Percentiles rank a stretch among this genome's conserved stretches.
These are phyloP conservation scores for Mandrillus leucophaeus DNA, from an alignment of 2,113 vertebrate species.

Conservation along the genomic window DNA sequence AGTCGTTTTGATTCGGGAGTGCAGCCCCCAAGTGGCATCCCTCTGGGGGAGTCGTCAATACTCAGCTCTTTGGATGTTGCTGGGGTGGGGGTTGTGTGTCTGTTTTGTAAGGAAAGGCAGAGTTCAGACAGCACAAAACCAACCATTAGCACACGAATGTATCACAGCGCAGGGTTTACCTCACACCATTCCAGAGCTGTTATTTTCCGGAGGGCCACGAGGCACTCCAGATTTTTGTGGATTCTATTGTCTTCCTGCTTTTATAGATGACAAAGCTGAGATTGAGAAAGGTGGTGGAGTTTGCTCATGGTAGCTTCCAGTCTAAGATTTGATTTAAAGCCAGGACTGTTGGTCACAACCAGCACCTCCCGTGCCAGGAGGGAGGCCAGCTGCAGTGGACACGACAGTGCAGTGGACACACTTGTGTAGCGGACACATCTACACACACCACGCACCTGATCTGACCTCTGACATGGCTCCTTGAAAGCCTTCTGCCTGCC, in stretches of 20 bases:
- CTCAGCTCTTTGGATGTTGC: no score
- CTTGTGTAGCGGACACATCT: no score
- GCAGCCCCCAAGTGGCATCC: accelerated
- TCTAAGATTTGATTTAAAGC: not conserved
- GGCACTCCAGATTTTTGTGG: not conserved
- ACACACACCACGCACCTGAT: accelerated
- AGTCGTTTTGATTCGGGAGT: not conserved
- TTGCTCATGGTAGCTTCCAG: accelerated
- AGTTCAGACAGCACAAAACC: no score
- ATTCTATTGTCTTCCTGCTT: accelerated
- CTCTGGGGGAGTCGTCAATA: accelerated
- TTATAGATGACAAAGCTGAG: not conserved
- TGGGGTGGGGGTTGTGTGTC: no score
- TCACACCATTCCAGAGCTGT: no score
- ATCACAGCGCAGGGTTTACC: no score
- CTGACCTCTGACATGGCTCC: accelerated
- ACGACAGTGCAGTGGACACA: no score
- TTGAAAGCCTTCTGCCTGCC: not conserved
- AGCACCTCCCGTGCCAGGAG: accelerated
- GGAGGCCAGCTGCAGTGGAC: accelerated
- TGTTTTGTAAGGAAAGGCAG: no score
- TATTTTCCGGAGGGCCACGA: no score
- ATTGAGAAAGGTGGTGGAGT: accelerated
- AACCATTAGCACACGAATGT: no score
- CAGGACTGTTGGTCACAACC: accelerated